These are phyloP conservation scores for Hafferia zeledoni DNA, from an alignment of 2,797 vertebrate species.

Conservation along the genomic window DNA sequence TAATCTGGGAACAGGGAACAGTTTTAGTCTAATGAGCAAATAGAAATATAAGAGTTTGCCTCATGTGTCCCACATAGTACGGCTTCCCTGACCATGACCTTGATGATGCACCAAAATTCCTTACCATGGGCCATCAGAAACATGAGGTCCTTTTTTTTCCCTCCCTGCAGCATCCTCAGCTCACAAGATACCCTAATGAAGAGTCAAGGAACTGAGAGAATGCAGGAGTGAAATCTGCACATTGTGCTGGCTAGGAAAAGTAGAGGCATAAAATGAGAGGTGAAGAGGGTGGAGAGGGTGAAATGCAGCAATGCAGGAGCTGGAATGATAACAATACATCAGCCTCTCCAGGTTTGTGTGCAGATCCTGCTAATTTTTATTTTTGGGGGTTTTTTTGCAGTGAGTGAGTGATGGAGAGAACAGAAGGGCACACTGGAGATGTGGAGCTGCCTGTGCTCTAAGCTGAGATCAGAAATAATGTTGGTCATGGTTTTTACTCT, in stretches of 20 bases:
- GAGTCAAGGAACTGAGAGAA: neutral
- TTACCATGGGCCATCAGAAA: neutral
- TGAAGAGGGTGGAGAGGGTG: neutral
- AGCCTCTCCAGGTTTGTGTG: neutral
- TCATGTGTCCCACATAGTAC: neutral
- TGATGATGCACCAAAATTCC: neutral
- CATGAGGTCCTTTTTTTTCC: neutral
- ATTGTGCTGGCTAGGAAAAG: neutral
- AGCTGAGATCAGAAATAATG: neutral
- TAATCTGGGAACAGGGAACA: neutral
- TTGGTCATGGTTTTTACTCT: neutral
- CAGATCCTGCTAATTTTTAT: neutral
- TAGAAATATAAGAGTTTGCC: accelerated
- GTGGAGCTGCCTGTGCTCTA: neutral
- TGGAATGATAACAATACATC: neutral
- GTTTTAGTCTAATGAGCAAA: neutral
- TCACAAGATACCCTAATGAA: neutral
- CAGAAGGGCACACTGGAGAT: neutral
- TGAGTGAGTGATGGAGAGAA: neutral
- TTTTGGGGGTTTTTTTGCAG: neutral
- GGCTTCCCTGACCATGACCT: neutral
- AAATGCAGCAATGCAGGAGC: neutral
- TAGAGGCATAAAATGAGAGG: neutral
- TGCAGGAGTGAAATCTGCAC: neutral
- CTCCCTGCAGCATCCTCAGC: neutral